Conservation (phyloP, 2,797 vertebrate genomes). For the Carcharodon carcharias region DNA sequence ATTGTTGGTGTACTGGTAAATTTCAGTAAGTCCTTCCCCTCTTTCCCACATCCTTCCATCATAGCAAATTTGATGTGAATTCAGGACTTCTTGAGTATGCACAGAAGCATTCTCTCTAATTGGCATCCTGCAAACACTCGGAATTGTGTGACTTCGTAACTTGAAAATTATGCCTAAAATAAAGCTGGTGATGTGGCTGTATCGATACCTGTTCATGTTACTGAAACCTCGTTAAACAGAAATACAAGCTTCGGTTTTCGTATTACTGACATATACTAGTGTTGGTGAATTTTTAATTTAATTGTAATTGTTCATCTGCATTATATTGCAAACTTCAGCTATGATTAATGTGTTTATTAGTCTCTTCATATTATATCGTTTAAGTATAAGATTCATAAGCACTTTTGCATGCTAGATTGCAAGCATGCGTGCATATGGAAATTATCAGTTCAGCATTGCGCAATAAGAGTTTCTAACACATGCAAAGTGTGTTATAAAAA, state of each 20-base stretch:
- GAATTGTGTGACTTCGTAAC: neutral
- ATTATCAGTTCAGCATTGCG: neutral
- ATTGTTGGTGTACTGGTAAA: neutral
- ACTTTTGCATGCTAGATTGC: neutral
- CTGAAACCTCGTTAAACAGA: neutral
- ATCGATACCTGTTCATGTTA: neutral
- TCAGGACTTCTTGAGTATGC: neutral
- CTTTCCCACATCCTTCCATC: neutral
- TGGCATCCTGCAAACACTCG: neutral
- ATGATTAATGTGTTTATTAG: neutral
- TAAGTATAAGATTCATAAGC: slow-evolving; percentile 8
- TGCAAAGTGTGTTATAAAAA: neutral
- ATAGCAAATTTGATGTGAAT: neutral
- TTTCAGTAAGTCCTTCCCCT: neutral
- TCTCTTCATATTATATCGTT: neutral
- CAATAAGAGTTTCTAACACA: neutral
- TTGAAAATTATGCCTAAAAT: neutral
- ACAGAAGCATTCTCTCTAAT: neutral
- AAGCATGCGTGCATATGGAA: neutral
- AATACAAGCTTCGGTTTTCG: neutral
- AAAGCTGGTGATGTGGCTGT: neutral
- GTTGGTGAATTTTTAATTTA: neutral
- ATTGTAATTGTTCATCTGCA: slow-evolving; percentile 18
- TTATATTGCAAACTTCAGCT: neutral
- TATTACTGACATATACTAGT: neutral